phyloP scores from a whole-genome alignment of 2,797 vertebrate species.

The Muscicapa comitata region DNA sequence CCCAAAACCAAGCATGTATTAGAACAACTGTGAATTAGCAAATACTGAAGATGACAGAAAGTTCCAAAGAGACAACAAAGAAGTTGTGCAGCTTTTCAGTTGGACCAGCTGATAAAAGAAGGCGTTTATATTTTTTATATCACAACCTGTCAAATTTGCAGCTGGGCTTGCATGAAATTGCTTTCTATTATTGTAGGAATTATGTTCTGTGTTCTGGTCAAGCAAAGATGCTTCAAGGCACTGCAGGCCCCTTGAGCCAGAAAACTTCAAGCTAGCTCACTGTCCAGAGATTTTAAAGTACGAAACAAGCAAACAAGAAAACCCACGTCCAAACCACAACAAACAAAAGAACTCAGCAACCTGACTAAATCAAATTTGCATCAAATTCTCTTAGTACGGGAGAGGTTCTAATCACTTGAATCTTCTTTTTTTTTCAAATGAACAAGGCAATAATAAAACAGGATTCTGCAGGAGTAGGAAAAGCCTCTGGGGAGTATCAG shows the following conservation, averaged over 20 bases:
- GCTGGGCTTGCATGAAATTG: fast-evolving
- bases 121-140: background rate
- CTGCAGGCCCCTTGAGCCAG: background rate
- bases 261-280: background rate
- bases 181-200: background rate
- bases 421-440: background rate
- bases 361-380: background rate
- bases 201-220: background rate
- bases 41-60: background rate
- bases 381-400: background rate
- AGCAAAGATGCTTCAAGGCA: background rate
- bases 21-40: background rate
- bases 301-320: background rate
- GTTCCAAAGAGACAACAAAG: background rate
- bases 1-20: background rate
- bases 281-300: background rate
- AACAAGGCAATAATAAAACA: background rate
- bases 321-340: background rate
- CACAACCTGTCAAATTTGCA: background rate
- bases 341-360: background rate
- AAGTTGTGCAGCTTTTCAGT: background rate
- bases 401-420: background rate
- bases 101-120: background rate
- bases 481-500: fast-evolving
- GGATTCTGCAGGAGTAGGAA: background rate